Evolutionary conservation across 2,113 vertebrate genomes (phyloP), one percentile per base, ranked within the genome.

Genomic region (Pomatostomus ruficeps): DNA sequence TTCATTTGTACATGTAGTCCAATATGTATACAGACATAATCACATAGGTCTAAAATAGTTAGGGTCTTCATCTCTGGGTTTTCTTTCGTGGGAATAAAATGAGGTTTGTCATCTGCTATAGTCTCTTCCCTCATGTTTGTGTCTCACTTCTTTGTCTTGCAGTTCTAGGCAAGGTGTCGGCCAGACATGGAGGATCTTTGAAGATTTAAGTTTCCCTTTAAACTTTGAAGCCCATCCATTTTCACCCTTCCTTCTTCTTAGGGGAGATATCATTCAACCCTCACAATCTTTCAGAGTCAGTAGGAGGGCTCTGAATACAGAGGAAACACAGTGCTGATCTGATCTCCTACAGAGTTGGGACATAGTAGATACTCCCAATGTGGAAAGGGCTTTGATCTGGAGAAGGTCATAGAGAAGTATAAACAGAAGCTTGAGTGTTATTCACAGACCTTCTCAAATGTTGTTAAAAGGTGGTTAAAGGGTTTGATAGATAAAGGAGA

Each of bases 131-230:
- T 86, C 4, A 0, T 62, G 33, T 90, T 59, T 85, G 26, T 7
- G 1, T 68, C 42, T 51, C 77, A 40, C 35, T 73, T 5, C 38
- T 83, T 86, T 49, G 46, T 84, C 63, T 78, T 75, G 72, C 57
- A 72, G 45, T 58, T 87, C 62, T 75, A 88, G 57, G 43, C 38
- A 87, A 96, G 79, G 66, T 9, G 5, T 52, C 4, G 33, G 51
- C 33, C 33, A 90, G n/a, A 40, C 42, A 57, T 35, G 73, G 85
- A 90, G 91, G 57, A 49, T 48, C 78, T 91, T 94, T 93, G 83
- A 75, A 80, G 87, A 85, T 54, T 86, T 72, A 91, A 89, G 73
- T 86, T 94, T 68, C 33, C n/a, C 82, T 95, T 95, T 96, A 68
- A 61, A 88, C 78, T 31, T 91, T 63, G 87, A 96, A 95, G 57